Base-by-base conservation (phyloP, 1,140 invertebrate genomes). In the Rhizoglyphus robini region DNA sequence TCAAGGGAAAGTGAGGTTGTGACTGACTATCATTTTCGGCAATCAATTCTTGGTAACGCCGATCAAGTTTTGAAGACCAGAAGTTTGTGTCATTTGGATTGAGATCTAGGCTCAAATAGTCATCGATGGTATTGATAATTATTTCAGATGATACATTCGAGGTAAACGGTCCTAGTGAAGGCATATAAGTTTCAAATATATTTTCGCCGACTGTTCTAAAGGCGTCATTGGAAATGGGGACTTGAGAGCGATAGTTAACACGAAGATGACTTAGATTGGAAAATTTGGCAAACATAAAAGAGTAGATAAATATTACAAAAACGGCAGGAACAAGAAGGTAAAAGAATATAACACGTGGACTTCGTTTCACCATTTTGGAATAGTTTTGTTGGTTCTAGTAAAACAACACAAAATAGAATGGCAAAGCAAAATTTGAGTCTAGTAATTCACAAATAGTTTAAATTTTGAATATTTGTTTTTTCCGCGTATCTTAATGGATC, bases 321-420 rank as follows among this genome's bases (percentile, higher is more conserved):
- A 60, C 36, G 58, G 58, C 58, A 15, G 58, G 58, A n/a, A 60
- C 15, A 29, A 60, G 29, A 23, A 60, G 58, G 29, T 60, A 60
- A 23, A 60, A 32, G 58, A 60, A 60, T 34, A 60, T 60, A 11
- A 32, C 36, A 20, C 58, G 15, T 20, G 58, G 58, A 51, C 29
- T 51, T 4, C 48, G 15, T 32, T 13, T 29, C 23, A 32, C 58
- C 58, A 60, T 60, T 32, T 58, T 58, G 2, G n/a, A n/a, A n/a
- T n/a, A n/a, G n/a, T n/a, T n/a, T n/a, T n/a, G n/a, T n/a, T n/a
- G n/a, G n/a, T n/a, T n/a, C n/a, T n/a, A n/a, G n/a, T n/a, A n/a
- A n/a, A n/a, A n/a, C n/a, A n/a, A n/a, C n/a, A n/a, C n/a, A n/a
- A n/a, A n/a, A n/a, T n/a, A n/a, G 36, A 41, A 41, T 41, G 18